These are phyloP conservation scores for Atrina japonica DNA, from an alignment of 2,888 invertebrate species.

Conservation along the genomic window DNA sequence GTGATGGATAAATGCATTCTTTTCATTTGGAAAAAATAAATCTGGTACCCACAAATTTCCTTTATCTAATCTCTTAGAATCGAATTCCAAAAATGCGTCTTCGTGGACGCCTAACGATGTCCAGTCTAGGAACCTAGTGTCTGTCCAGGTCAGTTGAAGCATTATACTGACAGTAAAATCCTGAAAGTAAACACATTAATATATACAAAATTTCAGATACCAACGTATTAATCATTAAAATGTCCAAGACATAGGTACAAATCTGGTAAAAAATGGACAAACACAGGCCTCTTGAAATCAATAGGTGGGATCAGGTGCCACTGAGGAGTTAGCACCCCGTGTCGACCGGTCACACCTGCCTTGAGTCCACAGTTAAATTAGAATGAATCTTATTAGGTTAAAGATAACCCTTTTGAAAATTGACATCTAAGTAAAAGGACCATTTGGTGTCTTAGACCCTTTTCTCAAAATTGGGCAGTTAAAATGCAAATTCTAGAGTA, in stretches of 20 bases:
- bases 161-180: conserved; percentile 72
- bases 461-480: no score
- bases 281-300: no score
- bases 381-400: no score
- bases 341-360: no score
- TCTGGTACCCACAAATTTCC: conserved; percentile 96
- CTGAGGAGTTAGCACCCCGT: no score
- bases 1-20: conserved; percentile 95
- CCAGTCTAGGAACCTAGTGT: conserved; percentile 44
- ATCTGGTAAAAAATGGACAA: no score
- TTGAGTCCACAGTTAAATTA: no score
- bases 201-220: not conserved
- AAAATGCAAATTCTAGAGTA: no score
- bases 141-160: conserved; percentile 68
- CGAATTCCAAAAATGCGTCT: conserved; percentile 88
- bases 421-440: no score
- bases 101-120: not conserved
- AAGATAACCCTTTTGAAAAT: no score
- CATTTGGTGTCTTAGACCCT: no score
- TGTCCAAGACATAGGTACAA: not conserved
- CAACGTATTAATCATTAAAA: not conserved
- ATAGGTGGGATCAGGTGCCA: no score
- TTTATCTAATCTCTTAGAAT: conserved; percentile 84
- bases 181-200: conserved; percentile 51
- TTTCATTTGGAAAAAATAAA: conserved; percentile 98